Conservation (phyloP, 1,140 invertebrate genomes). For the Halesus radiatus region DNA sequence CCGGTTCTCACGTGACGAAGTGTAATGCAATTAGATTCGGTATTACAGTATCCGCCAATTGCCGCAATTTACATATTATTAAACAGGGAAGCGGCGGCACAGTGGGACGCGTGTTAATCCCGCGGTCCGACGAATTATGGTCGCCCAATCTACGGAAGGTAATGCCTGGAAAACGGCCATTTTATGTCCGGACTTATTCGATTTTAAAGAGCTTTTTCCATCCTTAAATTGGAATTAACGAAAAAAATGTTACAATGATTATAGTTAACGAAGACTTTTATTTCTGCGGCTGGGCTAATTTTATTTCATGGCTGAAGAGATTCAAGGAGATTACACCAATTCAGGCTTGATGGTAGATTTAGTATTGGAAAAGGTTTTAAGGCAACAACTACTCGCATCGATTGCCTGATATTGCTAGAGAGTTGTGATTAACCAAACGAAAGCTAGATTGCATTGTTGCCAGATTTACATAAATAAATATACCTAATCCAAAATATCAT, state of each 20-base stretch:
- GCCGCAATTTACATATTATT: constrained; percentile 58
- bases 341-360: no score
- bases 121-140: constrained; percentile 43
- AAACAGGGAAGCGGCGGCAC: constrained; percentile 48
- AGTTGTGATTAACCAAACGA: no score
- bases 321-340: no score
- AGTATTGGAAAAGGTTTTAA: no score
- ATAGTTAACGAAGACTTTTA: no score
- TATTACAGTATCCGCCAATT: constrained; percentile 57
- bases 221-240: constrained; percentile 2
- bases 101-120: constrained; percentile 49
- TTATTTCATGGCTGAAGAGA: no score
- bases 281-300: no score
- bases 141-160: constrained; percentile 20
- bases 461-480: no score
- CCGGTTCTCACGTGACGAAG: constrained; percentile 21
- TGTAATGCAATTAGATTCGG: constrained; percentile 57
- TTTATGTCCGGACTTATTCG: constrained; percentile 6
- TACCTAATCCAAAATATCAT: no score
- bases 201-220: constrained; percentile 30
- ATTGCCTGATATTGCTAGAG: no score
- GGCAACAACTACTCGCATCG: no score
- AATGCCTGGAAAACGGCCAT: constrained; percentile 33
- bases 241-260: background rate
- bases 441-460: no score